Percentiles rank a stretch among this genome's conserved stretches.
Evolutionary conservation across 2,888 invertebrate genomes (phyloP).

Genomic region (Emmelina monodactyla): DNA sequence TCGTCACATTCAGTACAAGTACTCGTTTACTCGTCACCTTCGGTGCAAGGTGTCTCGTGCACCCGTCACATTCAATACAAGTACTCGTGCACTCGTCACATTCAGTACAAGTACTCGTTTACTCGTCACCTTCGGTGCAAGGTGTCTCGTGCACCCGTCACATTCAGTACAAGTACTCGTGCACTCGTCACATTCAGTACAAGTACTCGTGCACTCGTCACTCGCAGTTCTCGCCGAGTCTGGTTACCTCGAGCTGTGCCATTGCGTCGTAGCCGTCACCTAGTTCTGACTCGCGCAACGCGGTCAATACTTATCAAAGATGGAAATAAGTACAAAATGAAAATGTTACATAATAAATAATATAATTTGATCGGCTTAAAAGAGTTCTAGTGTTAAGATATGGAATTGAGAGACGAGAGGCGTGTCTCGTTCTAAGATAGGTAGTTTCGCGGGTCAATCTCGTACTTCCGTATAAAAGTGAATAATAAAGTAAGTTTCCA

Average conservation of each 20-base stretch:
- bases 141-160: too few relatives aligned
- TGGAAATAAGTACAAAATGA: conserved; percentile 52
- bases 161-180: too few relatives aligned
- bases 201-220: too few relatives aligned
- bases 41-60: too few relatives aligned
- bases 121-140: too few relatives aligned
- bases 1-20: too few relatives aligned
- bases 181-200: too few relatives aligned
- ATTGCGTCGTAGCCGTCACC: conserved; percentile 25
- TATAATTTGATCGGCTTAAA: conserved; percentile 48
- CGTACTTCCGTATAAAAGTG: conserved; percentile 28
- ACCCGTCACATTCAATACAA: too few relatives aligned
- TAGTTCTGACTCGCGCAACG: not conserved
- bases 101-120: too few relatives aligned
- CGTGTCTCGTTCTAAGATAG: conserved; percentile 10
- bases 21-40: too few relatives aligned
- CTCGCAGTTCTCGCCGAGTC: conserved; percentile 44
- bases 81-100: too few relatives aligned
- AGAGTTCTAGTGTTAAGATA: conserved; percentile 44
- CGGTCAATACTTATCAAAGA: conserved; percentile 29
- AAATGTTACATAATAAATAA: conserved; percentile 40
- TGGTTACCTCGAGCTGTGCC: conserved; percentile 58
- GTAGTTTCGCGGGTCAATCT: conserved; percentile 20
- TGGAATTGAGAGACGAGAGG: conserved; percentile 53
- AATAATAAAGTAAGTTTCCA: conserved; percentile 24